phyloP scores from a whole-genome alignment of 1,140 invertebrate genomes.

The Orius insidiosus region DNA sequence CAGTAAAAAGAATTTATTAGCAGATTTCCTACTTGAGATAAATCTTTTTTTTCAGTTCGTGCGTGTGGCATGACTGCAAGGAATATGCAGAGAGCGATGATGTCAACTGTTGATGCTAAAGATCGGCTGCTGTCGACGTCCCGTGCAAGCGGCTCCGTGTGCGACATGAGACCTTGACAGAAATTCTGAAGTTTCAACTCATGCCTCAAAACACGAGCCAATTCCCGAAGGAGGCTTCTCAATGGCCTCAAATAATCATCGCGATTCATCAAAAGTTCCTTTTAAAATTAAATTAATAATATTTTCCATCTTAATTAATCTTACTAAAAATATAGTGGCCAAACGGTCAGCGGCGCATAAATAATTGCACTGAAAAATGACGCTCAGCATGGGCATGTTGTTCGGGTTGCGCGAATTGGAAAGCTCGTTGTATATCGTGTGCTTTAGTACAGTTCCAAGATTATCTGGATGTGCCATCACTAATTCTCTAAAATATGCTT shows the following conservation, averaged over 20 bases:
- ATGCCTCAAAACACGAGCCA: constrained; percentile 52
- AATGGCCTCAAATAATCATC: constrained; percentile 82
- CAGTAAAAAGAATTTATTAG: background rate
- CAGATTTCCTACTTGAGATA: constrained; percentile 22
- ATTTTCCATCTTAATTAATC: background rate
- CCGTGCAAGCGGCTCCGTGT: constrained; percentile 32
- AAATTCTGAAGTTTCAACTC: constrained; percentile 59
- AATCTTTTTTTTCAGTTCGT: constrained; percentile 44
- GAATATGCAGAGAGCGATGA: constrained; percentile 72
- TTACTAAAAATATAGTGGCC: constrained; percentile 57
- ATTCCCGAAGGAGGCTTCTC: constrained; percentile 67
- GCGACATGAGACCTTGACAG: constrained; percentile 46
- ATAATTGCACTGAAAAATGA: constrained; percentile 67
- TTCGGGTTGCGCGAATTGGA: constrained; percentile 81
- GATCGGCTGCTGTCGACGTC: constrained; percentile 61
- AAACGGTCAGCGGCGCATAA: constrained; percentile 57
- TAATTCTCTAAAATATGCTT: constrained; percentile 48
- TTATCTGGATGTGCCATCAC: constrained; percentile 62
- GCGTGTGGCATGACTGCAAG: constrained; percentile 47
- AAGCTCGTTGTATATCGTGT: constrained; percentile 89
- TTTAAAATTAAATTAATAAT: constrained; percentile 23
- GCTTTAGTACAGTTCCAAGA: constrained; percentile 68
- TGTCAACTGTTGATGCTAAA: constrained; percentile 65
- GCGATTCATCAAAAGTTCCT: constrained; percentile 70
- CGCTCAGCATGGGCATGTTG: constrained; percentile 61